Base-by-base conservation (phyloP, 92 coral and sea anemone genomes). In the Epizoanthus stellaris region DNA sequence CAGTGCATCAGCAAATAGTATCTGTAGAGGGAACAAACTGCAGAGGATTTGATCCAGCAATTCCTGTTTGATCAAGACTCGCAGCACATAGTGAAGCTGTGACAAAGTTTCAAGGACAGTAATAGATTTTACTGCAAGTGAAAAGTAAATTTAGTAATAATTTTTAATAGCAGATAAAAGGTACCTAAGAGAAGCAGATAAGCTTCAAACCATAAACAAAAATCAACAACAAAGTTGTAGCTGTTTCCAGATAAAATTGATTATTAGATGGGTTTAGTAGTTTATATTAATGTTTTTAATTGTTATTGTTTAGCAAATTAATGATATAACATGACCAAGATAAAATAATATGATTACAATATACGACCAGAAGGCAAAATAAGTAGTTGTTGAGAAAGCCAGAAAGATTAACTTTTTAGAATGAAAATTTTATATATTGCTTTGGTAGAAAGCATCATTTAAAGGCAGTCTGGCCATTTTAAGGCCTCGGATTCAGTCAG, bases 371-470 rank as follows among this genome's bases (percentile, higher is more conserved):
- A 73, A 68, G 34, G 38, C 6, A 67, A 14, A 36, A 38, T 11
- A 68, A 68, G 4, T 38, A 68, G 73, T 19, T 63, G 67, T 79
- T 23, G 42, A 21, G 72, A 79, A 52, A 42, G 36, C 72, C 42
- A 79, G 72, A 63, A 76, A 79, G 57, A 79, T 79, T 79, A 64
- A 79, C 75, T 77, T 87, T 82, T 70, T 67, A 67, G 70, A 83
- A 88, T 66, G 75, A 49, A 83, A 49, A 82, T 87, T 88, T 88
- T 77, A 69, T 76, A 79, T 87, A 74, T 88, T 75, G 80, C 91
- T 82, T 82, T 67, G 81, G 54, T 82, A 64, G 81, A 66, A 75
- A 70, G 87, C 86, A 87, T 20, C 61, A 43, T 63, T 63, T 62
- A 59, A 79, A 64, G 53, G 72, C 45, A 79, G 65, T 16, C 56